A percentile compares a stretch with the other conserved stretches of the same genome.
Evolutionary conservation across 2,113 vertebrate genomes (phyloP).

Genomic region (Dipodomys merriami): DNA sequence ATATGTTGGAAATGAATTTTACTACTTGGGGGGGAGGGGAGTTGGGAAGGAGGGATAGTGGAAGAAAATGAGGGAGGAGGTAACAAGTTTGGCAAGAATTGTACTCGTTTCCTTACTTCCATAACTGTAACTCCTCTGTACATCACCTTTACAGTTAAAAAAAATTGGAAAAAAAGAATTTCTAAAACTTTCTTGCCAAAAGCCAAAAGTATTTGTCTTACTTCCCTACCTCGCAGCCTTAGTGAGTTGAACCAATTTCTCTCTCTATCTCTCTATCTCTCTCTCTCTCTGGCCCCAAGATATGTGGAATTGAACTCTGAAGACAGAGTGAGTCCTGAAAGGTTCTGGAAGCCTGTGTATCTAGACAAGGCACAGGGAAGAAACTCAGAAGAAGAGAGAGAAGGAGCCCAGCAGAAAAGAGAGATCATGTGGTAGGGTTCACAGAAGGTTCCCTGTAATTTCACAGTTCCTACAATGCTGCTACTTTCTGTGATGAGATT

Average conservation of each 20-base stretch:
- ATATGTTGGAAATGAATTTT: too few species aligned
- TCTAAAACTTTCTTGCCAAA: neutral
- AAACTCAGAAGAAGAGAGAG: neutral
- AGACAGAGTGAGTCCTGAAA: neutral
- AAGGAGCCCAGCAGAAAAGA: neutral
- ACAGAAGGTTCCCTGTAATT: fast-evolving
- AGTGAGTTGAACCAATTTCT: neutral
- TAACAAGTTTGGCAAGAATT: too few species aligned
- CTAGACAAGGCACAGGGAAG: too few species aligned
- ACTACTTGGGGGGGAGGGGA: too few species aligned
- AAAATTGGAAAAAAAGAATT: too few species aligned
- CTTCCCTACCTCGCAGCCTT: neutral
- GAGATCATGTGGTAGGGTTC: neutral
- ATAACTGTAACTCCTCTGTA: too few species aligned
- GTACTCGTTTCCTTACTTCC: too few species aligned
- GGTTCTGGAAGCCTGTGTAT: neutral
- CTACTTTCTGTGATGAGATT: neutral
- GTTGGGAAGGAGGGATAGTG: too few species aligned
- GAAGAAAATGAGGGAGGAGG: too few species aligned
- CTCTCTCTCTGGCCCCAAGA: too few species aligned
- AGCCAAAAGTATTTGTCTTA: neutral
- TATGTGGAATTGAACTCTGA: neutral
- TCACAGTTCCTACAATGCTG: neutral
- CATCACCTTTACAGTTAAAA: too few species aligned
- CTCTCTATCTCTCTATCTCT: too few species aligned